Base-by-base conservation (phyloP, 2,113 vertebrate species). In the Cyprinus carpio region DNA sequence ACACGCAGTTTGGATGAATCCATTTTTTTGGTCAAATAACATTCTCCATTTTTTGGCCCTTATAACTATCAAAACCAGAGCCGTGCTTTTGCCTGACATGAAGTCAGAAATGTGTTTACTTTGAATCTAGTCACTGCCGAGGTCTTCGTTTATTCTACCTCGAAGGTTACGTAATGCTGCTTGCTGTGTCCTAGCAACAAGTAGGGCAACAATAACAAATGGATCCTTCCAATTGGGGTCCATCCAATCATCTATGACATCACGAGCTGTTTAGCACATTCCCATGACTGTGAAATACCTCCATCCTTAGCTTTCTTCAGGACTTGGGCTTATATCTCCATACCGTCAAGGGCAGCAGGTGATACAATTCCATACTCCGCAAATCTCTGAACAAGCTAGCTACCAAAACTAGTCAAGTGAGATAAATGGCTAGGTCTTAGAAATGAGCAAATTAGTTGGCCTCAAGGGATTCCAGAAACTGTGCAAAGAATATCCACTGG, bases 171-270 rank as follows among this genome's bases (percentile, higher is more conserved):
- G 56, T 31, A 62, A 75, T 81, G 43, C 82, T 87, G 71, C 85
- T 84, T 58, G 27, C 80, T 58, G 58, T 71, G 75, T 88, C 76
- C 31, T 86, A 81, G 67, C 83, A 88, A 89, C 62, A 82, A 81
- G 51, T 13, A 84, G 83, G 7, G 13, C 72, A 89, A 81, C 0
- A 34, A 85, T 81, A 49, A 62, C 81, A 84, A 72, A 84, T 18
- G 75, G 16, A 85, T 84, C 85, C 87, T 56, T 77, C 1, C 82
- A 76, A 43, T 74, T 49, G 67, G 81, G 64, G 69, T 34, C 34
- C 60, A 79, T 87, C 69, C 6, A 2, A 82, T 90, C 88, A 77
- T 82, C 81, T 72, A 27, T 77, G 74, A 85, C 85, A 84, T 65
- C 51, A 49, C 56, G 12, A 43, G 49, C 76, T 87, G 67, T 67